A percentile compares a stretch with the other conserved stretches of the same genome.
Conservation (phyloP, 2,888 invertebrate species). For the Sepioteuthis lessoniana region DNA sequence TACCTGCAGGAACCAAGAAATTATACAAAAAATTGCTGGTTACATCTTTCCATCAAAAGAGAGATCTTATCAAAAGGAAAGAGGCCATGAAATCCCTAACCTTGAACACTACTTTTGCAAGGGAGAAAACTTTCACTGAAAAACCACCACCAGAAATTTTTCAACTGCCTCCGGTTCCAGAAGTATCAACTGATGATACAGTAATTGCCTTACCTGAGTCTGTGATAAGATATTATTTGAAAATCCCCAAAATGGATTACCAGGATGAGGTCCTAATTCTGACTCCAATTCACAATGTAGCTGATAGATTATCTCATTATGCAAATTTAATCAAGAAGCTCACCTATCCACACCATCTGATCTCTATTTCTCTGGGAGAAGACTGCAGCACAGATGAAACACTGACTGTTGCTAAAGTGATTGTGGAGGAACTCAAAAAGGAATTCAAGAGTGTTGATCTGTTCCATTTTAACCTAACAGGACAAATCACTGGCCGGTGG, state of each 20-base stretch:
- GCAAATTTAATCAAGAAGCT: slow-evolving; percentile 61
- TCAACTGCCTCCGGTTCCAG: slow-evolving; percentile 60
- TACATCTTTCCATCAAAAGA: neutral
- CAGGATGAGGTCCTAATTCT: slow-evolving; percentile 63
- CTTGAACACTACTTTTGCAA: neutral
- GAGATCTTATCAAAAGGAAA: neutral
- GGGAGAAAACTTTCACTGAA: neutral
- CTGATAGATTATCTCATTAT: slow-evolving; percentile 59
- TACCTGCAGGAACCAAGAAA: neutral
- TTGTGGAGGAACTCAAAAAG: slow-evolving; percentile 58
- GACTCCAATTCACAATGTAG: slow-evolving; percentile 69
- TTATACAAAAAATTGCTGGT: neutral
- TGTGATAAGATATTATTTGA: slow-evolving; percentile 55
- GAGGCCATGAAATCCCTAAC: neutral
- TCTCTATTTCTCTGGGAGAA: slow-evolving; percentile 70
- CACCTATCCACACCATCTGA: slow-evolving; percentile 66
- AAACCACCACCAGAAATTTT: neutral
- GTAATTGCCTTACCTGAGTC: slow-evolving; percentile 56
- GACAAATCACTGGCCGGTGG: slow-evolving; percentile 59
- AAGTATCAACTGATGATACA: slow-evolving; percentile 58
- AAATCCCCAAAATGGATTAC: slow-evolving; percentile 54
- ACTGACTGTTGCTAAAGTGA: slow-evolving; percentile 57
- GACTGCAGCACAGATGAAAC: slow-evolving; percentile 70
- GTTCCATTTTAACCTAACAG: slow-evolving; percentile 62
- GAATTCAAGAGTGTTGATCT: slow-evolving; percentile 62